Percentiles rank a stretch among this genome's conserved stretches.
phyloP scores from a whole-genome alignment of 2,113 vertebrate species.

The Tragelaphus buxtoni region DNA sequence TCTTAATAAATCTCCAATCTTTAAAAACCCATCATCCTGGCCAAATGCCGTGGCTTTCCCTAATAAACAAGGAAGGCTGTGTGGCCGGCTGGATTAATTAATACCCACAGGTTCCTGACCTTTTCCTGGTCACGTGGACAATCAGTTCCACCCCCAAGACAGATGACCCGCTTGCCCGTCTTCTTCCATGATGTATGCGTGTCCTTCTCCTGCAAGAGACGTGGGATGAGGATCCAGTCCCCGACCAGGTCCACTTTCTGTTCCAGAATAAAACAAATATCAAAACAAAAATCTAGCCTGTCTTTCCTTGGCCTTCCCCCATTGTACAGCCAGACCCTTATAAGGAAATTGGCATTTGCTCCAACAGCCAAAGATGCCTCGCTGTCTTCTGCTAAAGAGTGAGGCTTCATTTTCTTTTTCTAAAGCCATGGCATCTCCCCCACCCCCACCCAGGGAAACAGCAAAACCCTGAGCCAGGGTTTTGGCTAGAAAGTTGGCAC shows the following conservation, averaged over 20 bases:
- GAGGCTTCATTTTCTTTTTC: neutral
- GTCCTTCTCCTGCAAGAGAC: conserved; percentile 49
- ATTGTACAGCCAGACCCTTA: neutral
- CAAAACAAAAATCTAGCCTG: neutral
- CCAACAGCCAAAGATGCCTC: neutral
- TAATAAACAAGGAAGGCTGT: conserved; percentile 76
- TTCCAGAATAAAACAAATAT: neutral
- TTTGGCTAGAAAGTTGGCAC: rapidly evolving
- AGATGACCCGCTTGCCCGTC: conserved; percentile 72
- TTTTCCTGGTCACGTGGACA: conserved; percentile 76
- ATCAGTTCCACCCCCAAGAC: conserved; percentile 72
- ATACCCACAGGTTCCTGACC: conserved; percentile 80
- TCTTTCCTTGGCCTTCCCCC: neutral
- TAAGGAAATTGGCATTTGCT: neutral
- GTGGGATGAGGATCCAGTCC: neutral
- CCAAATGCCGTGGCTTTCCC: conserved; percentile 69
- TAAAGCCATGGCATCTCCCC: neutral
- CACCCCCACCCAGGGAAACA: neutral
- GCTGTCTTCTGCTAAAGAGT: neutral
- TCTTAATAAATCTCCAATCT: conserved; percentile 72
- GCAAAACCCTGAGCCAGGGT: neutral
- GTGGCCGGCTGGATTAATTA: conserved; percentile 82
- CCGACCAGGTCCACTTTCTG: neutral
- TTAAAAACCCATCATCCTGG: conserved; percentile 78
- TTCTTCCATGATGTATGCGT: conserved; percentile 66